Base-by-base conservation (phyloP, 1,140 invertebrate species). In the Nasonia giraulti region DNA sequence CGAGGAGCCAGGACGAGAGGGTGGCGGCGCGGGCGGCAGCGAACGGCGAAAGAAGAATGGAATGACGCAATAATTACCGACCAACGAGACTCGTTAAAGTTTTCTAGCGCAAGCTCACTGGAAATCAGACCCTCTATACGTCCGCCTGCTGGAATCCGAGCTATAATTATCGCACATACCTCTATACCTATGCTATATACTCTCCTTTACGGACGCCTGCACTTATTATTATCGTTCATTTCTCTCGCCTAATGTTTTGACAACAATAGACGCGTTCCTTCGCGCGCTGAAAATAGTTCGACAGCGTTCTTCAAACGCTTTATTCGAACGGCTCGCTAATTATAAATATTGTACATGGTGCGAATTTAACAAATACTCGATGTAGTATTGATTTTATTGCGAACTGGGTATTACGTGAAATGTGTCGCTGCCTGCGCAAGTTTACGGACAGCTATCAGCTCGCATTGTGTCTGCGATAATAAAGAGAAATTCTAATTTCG, bases 41-140 rank as follows among this genome's bases (percentile, higher is more conserved):
- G 33, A 37, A 20, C 14, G 6, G 17, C 17, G 40, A 74, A 73
- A 75, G 78, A 80, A 84, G 78, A 84, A 84, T 80, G 79, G 47
- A 85, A 81, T 78, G 79, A 81, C 68, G 82, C 79, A 86, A 84
- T 86, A 84, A 83, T 84, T 86, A 86, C 78, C 71, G 78, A 77
- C 47, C 23, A 81, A 82, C 71, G 76, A 73, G 78, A 50, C 76
- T 84, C 82, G 76, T 84, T 84, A 84, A 84, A 79, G 76, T 79
- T 84, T 83, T 79, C 82, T 71, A 77, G 50, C 62, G 66, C 82
- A 55, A 69, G 14, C 33, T 84, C 78, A 14, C n/a, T 68, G n/a
- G 82, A 84, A 84, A 84, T 84, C 82, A 79, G 76, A 73, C 76
- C 75, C 66, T 79, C 68, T 83, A 80, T 68, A 50, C 37, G 14